Evolutionary conservation across 2,113 vertebrate genomes (phyloP), one percentile per base, ranked within the genome.

Genomic region (Eulacestoma nigropectus): DNA sequence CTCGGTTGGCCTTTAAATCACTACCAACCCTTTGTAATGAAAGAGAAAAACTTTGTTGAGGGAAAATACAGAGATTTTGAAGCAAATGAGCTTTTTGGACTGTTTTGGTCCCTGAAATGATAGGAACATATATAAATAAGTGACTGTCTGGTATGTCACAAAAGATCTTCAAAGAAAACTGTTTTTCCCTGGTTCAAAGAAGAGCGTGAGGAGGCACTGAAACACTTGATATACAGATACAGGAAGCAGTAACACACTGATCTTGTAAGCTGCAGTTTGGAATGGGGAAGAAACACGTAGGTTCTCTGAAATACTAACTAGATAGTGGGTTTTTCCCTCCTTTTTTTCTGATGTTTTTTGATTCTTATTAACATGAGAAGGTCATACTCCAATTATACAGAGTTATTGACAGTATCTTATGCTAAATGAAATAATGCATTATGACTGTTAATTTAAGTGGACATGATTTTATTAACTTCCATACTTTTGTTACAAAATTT

Each of bases 311-410:
- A 50, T 87, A 50, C 23, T 73, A 29, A 55, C 33, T 57, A 39
- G 21, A 32, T n/a, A 72, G 10, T 44, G 10, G 1, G 0, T 0
- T 39, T 52, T 52, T 12, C 11, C 6, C 3, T 55, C 7, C 26
- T 15, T 47, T 32, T 46, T 41, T 68, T 25, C 17, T 29, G 33
- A 9, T 12, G 0, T 1, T 55, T 78, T 84, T 82, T 87, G 6
- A 25, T 57, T 60, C 15, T 46, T 64, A 16, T 29, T 67, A 27
- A 42, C 8, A 35, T 87, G 15, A 72, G 81, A 75, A 82, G 9
- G 6, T 75, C 29, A 47, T 19, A 6, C 3, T 84, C 52, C 9
- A 42, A 0, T 90, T 92, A 41, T 59, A 23, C 69, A 46, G 41
- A 65, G 18, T 67, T 78, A 16, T 21, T 67, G 37, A 69, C 46